Evolutionary conservation across 2,113 vertebrate genomes (phyloP).

Genomic region (Anas platyrhynchos): DNA sequence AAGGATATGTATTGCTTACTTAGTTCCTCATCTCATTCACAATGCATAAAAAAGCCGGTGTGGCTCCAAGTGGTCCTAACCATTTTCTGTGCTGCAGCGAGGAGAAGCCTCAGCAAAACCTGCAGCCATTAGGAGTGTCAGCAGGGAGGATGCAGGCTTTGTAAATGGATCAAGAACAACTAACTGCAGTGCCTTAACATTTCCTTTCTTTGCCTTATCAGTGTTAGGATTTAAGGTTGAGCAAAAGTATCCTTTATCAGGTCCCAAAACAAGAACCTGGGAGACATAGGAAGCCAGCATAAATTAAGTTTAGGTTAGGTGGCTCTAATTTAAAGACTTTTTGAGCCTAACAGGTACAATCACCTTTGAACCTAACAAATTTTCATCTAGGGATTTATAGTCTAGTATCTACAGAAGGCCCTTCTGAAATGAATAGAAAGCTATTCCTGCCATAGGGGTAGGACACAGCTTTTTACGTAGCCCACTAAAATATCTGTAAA

Average conservation of each 20-base stretch:
- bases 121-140: rapidly evolving
- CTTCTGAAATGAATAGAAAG: background rate
- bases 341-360: background rate
- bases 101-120: background rate
- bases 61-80: background rate
- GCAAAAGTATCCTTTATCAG: background rate
- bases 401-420: background rate
- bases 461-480: background rate
- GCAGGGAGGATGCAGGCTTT: background rate
- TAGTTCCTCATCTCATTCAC: background rate
- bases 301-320: background rate
- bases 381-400: background rate
- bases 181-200: background rate
- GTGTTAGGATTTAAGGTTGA: background rate
- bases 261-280: background rate
- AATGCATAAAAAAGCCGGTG: too few species aligned
- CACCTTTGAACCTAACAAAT: background rate
- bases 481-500: background rate
- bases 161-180: background rate
- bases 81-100: background rate
- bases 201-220: background rate
- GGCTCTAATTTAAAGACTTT: background rate
- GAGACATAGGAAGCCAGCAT: background rate
- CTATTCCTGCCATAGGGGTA: background rate
- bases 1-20: background rate